Base-by-base conservation (phyloP, 2,888 invertebrate species). In the Agriopis aurantiaria region DNA sequence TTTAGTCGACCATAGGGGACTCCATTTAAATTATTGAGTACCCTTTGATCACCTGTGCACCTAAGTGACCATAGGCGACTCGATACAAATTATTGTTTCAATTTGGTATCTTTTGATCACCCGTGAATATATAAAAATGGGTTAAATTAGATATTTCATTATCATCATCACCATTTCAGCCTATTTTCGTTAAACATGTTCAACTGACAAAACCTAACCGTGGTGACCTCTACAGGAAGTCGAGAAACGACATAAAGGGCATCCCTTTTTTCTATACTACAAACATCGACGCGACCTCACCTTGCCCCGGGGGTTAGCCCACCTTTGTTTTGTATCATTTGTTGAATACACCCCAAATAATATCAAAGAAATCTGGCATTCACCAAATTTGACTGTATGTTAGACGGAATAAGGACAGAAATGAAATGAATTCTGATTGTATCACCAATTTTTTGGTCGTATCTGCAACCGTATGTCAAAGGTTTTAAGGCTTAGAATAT, bases 211-310 rank as follows among this genome's bases (percentile, higher is more conserved):
- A 76, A 71, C 64, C 58, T 33, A 17, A 64, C 61, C 56, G 12
- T 48, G 67, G 64, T 66, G 67, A 68, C 65, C 56, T 68, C 56
- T 53, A 65, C 70, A 60, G 76, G 76, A 76, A 75, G 61, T 51
- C 55, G 41, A 66, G 58, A 41, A 65, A 65, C 64, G 69, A 59
- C 64, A 71, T 68, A 75, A 77, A 74, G 71, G 69, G 69, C 72
- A 72, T 75, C 78, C 76, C 76, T 75, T 75, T 75, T 76, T 75
- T 72, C 67, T 69, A 58, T 53, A 65, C 67, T 69, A 68, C 61
- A 69, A 65, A 69, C 65, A 75, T 72, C 72, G 71, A 65, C 55
- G 69, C 68, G 73, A 69, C 60, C 70, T 71, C 66, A 71, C 68
- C 73, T 73, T 71, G 52, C 71, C 61, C 57, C 52, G 17, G 65